Base-by-base conservation (phyloP, 2,113 vertebrate species). In the Neolamprologus longior region DNA sequence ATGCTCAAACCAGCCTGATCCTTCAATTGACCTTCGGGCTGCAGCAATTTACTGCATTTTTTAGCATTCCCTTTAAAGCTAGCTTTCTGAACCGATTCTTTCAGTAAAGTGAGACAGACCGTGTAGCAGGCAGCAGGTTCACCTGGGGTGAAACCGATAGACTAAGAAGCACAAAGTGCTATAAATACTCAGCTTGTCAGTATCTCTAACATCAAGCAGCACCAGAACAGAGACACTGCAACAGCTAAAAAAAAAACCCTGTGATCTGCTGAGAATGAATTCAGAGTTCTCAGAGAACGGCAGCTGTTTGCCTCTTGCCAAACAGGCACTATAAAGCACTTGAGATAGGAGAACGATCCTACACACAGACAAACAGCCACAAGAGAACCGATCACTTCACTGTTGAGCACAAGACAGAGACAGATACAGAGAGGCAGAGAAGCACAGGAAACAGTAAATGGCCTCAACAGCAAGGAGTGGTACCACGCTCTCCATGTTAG, bases 151-250 rank as follows among this genome's bases (percentile, higher is more conserved):
- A 94, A 91, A 89, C 80, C 79, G 85, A 88, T 78, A 92, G 81
- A 92, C 90, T 87, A 81, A 91, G 84, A 93, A 80, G 47, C 86
- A 90, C 88, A 93, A 93, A 86, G 81, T 63, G 86, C 93, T 95
- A 95, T 93, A 95, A 95, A 95, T 94, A 94, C 84, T 58, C 82
- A 8, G 50, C 85, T 87, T 94, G 90, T 93, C 94, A 90, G 93
- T 87, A 91, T 91, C 90, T 92, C 89, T 81, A 88, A 89, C 93
- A 91, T 94, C 93, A 92, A 87, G 89, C 86, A 54, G 86, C 88
- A 87, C n/a, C 47, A 87, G 53, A 92, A 87, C 89, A 90, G 83
- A 90, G 84, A 89, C 84, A 57, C 68, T 42, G 86, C 61, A 88
- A 90, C 90, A 91, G 83, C 87, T 90, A 80, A 78, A 71, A 71